Evolutionary conservation across 2,797 vertebrate species (phyloP), one percentile per base, ranked within the genome.

Genomic region (Etheostoma nigrum): DNA sequence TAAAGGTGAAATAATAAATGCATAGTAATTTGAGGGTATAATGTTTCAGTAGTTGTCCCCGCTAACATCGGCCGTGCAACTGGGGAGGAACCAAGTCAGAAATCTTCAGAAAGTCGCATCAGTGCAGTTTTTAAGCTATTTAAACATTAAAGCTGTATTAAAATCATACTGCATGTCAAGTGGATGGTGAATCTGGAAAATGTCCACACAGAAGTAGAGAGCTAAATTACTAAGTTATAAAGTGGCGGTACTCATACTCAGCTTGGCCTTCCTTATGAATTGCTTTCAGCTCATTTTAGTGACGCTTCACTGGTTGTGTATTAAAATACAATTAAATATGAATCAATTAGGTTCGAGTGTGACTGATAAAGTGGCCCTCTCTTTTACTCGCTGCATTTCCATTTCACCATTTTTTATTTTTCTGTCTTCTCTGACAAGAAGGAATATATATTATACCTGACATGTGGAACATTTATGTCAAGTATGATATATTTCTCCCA

Each of bases 311-410:
- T 67, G 63, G 7, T 1, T 21, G 4, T 62, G 65, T 42, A 57
- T 81, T 69, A 88, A 85, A 83, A 72, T 40, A 66, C 18, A 69
- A 76, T 85, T 74, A 66, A 79, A 82, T 82, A 75, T 80, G 21
- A 82, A 82, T 82, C 49, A 69, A 63, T 77, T 23, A 54, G 19
- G 52, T 42, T 42, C 40, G 27, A 61, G 49, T 68, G 44, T 25
- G 52, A 64, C 49, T 72, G 65, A 74, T 74, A 60, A 52, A 74
- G 25, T 33, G 49, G 10, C 36, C 2, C 4, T 51, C 33, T 21
- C 27, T 40, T 3, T 40, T 36, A 16, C 21, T 23, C 23, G 15
- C n/a, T 53, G 2, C 4, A 1, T 44, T 44, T 42, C 14, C 27
- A 12, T 13, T 25, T 53, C 6, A 12, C 25, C 6, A 0, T 51